phyloP scores from a whole-genome alignment of 1,140 invertebrate species.

The Ooceraea biroi region DNA sequence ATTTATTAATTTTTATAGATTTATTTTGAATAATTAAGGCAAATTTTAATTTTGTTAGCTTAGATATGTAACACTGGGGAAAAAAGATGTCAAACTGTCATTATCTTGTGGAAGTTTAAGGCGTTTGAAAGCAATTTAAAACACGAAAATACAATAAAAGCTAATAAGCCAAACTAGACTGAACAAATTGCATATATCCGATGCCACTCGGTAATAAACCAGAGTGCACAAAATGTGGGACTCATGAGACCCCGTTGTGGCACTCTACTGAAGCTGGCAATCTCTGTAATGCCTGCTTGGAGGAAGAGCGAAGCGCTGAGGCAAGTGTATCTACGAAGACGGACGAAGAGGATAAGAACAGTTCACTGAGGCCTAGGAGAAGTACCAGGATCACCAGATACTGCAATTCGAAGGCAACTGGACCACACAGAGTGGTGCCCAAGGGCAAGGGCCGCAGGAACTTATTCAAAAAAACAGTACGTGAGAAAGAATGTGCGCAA shows the following conservation, averaged over 20 bases:
- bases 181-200: conserved; percentile 44
- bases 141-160: too few relatives aligned
- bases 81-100: too few relatives aligned
- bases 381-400: conserved; percentile 87
- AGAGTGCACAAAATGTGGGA: conserved; percentile 88
- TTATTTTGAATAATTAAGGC: too few relatives aligned
- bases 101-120: too few relatives aligned
- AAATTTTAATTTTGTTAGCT: too few relatives aligned
- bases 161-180: neutral
- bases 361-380: conserved; percentile 84
- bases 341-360: conserved; percentile 82
- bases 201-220: conserved; percentile 90
- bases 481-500: conserved; percentile 48
- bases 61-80: too few relatives aligned
- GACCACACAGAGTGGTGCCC: conserved; percentile 84
- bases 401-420: conserved; percentile 85
- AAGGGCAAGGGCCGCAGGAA: conserved; percentile 92
- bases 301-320: conserved; percentile 81
- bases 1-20: too few relatives aligned
- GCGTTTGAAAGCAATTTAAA: too few relatives aligned
- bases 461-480: conserved; percentile 92
- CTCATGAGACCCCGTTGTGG: conserved; percentile 88
- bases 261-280: conserved; percentile 88
- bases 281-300: conserved; percentile 88
- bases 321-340: conserved; percentile 74